Conservation (phyloP, 2,888 invertebrate genomes). For the Cepaea hortensis region DNA sequence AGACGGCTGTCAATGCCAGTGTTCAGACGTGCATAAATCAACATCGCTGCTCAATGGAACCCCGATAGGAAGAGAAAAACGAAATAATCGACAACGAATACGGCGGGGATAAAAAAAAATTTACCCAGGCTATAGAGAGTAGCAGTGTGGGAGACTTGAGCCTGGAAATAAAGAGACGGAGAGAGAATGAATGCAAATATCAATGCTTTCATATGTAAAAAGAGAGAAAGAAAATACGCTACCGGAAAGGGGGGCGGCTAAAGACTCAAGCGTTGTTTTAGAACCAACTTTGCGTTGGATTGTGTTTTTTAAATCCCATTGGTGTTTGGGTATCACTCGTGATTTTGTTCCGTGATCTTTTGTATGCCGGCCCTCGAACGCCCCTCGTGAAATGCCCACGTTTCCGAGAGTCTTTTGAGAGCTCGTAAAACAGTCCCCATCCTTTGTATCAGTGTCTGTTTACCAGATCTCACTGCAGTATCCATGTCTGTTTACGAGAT, state of each 20-base stretch:
- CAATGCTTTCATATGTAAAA: slow-evolving; percentile 4
- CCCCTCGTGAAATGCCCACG: background rate
- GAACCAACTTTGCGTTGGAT: background rate
- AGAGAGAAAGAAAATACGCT: background rate
- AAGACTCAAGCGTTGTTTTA: background rate
- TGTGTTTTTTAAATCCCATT: background rate
- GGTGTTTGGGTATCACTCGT: background rate
- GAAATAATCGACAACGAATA: too few species aligned
- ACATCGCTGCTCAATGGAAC: background rate
- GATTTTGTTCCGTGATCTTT: background rate
- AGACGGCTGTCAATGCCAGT: background rate
- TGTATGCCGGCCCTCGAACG: background rate
- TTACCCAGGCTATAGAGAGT: too few species aligned
- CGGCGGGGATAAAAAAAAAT: background rate
- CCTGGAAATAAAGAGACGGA: background rate
- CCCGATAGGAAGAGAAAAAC: background rate
- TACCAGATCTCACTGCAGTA: background rate
- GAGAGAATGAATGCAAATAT: background rate
- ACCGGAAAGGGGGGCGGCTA: background rate
- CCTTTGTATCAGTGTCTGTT: slow-evolving; percentile 13
- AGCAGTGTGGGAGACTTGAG: background rate
- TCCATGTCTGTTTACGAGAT: background rate
- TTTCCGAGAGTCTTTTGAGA: slow-evolving; percentile 15
- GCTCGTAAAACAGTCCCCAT: slow-evolving; percentile 14
- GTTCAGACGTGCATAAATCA: slow-evolving; percentile 4